Conservation (phyloP, 1,140 invertebrate genomes). For the Steinernema khuongi region DNA sequence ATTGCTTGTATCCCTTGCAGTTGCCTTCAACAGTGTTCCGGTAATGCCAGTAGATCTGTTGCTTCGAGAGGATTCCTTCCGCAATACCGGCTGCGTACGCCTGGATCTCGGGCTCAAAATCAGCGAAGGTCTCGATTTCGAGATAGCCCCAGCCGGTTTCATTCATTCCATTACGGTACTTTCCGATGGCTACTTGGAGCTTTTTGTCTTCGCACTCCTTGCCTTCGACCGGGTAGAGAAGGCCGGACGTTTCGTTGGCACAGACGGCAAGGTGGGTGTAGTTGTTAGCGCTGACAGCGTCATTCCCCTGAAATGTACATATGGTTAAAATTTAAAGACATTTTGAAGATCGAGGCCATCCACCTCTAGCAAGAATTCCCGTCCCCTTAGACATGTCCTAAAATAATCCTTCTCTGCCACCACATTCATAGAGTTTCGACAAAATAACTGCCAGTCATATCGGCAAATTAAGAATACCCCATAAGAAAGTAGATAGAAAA, state of each 20-base stretch:
- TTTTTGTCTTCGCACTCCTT: constrained; percentile 20
- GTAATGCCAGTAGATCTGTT: constrained; percentile 55
- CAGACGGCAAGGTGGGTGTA: constrained; percentile 37
- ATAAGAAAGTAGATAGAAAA: too few species aligned
- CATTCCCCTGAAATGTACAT: too few species aligned
- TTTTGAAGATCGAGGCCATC: too few species aligned
- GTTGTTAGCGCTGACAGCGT: not conserved
- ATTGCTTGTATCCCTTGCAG: constrained; percentile 40
- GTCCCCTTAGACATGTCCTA: too few species aligned
- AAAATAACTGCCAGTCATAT: too few species aligned
- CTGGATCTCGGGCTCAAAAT: constrained; percentile 46
- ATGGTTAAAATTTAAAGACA: too few species aligned
- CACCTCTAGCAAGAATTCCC: too few species aligned
- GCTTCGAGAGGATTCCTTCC: constrained; percentile 50
- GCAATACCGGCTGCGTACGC: constrained; percentile 56
- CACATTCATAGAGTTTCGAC: too few species aligned
- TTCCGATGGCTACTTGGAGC: constrained; percentile 43
- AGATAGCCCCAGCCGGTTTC: constrained; percentile 56
- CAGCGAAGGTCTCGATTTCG: constrained; percentile 53
- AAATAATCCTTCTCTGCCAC: too few species aligned
- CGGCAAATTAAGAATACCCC: too few species aligned
- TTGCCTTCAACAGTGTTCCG: constrained; percentile 47
- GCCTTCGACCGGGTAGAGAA: constrained; percentile 20
- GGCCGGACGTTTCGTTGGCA: constrained; percentile 27
- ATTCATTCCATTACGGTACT: constrained; percentile 52